Base-by-base conservation (phyloP, 2,113 vertebrate genomes). In the Sitta europaea region DNA sequence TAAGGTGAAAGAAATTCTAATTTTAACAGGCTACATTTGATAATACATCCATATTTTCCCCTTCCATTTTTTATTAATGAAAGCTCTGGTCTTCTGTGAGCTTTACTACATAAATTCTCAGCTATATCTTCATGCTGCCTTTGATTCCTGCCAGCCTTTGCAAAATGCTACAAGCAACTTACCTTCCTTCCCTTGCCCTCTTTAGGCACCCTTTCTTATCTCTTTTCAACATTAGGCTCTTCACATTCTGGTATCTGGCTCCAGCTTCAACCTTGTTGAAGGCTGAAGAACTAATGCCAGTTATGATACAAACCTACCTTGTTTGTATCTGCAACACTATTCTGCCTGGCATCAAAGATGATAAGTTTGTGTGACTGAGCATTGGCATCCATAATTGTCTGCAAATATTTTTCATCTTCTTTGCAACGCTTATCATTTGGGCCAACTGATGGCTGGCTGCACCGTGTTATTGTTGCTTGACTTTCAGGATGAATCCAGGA, bases 401-500 rank as follows among this genome's bases (percentile, higher is more conserved):
- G 99, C 79, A 99, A 97, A 66, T 99, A 98, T 76, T 98, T 99
- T 63, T 99, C 99, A n/a, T 99, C 99, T 83, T 99, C 99, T 97
- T 99, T 99, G 91, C 99, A 99, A 71, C 98, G 98, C 13, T 99
- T 99, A 96, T 99, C 99, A 28, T 97, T 98, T 3, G 99, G 98
- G 38, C 99, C 99, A 9, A 99, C 99, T 9, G 99, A 94, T 0
- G 99, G 99, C 96, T 99, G 99, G 96, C 99, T 98, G 97, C 99
- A 99, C 27, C 99, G 98, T 10, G 98, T 98, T 51, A 99, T 99
- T 3, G 99, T 98, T 36, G 99, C 99, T 96, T 99, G 99, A 93
- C 98, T 98, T 97, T 99, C 99, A 1, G 99, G 99, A 95, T 99
- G 99, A 96, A 99, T 99, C 99, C 99, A 99, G 20, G 99, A 99